phyloP scores from a whole-genome alignment of 2,888 invertebrate species.

The Diadegma fenestrale region DNA sequence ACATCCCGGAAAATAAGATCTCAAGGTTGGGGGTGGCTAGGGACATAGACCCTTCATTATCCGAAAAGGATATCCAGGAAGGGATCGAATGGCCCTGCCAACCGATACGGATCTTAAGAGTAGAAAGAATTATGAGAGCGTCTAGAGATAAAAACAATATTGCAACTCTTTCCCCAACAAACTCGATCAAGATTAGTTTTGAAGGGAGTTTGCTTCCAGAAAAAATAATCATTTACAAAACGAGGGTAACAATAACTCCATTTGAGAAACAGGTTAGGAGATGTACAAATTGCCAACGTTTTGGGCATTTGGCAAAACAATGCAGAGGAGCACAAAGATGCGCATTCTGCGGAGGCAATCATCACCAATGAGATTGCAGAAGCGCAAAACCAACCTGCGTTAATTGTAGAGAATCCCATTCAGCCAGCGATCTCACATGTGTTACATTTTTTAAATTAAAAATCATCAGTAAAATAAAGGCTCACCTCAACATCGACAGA shows the following conservation, averaged over 20 bases:
- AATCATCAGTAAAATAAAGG: neutral
- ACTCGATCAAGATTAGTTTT: slow-evolving; percentile 25
- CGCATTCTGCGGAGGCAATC: neutral
- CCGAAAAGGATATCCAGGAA: slow-evolving; percentile 11
- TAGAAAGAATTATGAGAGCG: neutral
- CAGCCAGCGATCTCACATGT: neutral
- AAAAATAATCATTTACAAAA: neutral
- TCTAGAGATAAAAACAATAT: neutral
- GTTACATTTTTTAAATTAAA: neutral
- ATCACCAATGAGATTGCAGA: neutral
- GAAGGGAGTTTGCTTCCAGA: slow-evolving; percentile 9
- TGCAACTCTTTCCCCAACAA: neutral
- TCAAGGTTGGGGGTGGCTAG: neutral
- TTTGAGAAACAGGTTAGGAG: slow-evolving; percentile 22
- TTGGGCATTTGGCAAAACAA: slow-evolving; percentile 20
- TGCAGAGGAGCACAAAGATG: slow-evolving; percentile 35
- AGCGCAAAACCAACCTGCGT: neutral
- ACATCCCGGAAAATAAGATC: neutral
- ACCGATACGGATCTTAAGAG: neutral
- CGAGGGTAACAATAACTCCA: slow-evolving; percentile 7
- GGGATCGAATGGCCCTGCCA: slow-evolving; percentile 9
- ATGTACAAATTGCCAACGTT: slow-evolving; percentile 18
- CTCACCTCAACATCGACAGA: neutral
- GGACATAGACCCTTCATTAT: neutral
- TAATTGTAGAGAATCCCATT: neutral